Conservation (phyloP, 2,797 vertebrate species). For the Pseudomugil tenellus region DNA sequence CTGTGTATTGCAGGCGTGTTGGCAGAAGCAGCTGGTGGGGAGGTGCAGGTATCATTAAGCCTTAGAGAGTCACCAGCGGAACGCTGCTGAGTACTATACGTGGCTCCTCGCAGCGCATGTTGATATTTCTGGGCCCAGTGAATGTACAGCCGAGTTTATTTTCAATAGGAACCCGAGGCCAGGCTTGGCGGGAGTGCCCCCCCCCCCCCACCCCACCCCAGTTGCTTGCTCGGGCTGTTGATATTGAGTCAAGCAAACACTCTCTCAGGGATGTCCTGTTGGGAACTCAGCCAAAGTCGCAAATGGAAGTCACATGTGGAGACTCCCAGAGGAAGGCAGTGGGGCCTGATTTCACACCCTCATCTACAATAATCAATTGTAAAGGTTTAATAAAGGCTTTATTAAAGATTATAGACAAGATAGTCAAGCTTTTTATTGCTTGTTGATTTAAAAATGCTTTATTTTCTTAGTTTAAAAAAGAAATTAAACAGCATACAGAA, state of each 20-base stretch:
- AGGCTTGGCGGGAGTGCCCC: conserved; percentile 29
- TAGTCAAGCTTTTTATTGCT: conserved; percentile 1
- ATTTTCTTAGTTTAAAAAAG: conserved; percentile 27
- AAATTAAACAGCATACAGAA: conserved; percentile 44
- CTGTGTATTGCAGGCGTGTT: conserved; percentile 51
- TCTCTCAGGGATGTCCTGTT: conserved; percentile 85
- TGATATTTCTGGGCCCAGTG: conserved; percentile 73
- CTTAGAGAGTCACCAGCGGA: conserved; percentile 74
- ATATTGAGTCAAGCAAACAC: conserved; percentile 84
- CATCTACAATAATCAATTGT: conserved; percentile 21
- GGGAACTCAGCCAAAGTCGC: conserved; percentile 78
- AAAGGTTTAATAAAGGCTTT: conserved; percentile 19
- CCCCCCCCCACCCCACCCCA: not conserved
- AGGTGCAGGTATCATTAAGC: conserved; percentile 97
- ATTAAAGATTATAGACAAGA: not conserved
- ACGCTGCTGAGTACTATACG: conserved; percentile 64
- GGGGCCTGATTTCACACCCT: conserved; percentile 64
- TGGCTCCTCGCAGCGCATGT: conserved; percentile 67
- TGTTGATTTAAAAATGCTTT: conserved; percentile 31
- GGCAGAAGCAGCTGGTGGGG: conserved; percentile 85
- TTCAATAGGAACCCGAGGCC: conserved; percentile 76
- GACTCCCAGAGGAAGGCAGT: conserved; percentile 63
- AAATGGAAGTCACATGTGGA: conserved; percentile 83
- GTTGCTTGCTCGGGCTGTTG: conserved; percentile 78
- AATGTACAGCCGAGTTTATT: conserved; percentile 77